A percentile compares a stretch with the other conserved stretches of the same genome.
These are phyloP conservation scores for Hyperopisus bebe DNA, from an alignment of 2,113 vertebrate species.

Conservation along the genomic window DNA sequence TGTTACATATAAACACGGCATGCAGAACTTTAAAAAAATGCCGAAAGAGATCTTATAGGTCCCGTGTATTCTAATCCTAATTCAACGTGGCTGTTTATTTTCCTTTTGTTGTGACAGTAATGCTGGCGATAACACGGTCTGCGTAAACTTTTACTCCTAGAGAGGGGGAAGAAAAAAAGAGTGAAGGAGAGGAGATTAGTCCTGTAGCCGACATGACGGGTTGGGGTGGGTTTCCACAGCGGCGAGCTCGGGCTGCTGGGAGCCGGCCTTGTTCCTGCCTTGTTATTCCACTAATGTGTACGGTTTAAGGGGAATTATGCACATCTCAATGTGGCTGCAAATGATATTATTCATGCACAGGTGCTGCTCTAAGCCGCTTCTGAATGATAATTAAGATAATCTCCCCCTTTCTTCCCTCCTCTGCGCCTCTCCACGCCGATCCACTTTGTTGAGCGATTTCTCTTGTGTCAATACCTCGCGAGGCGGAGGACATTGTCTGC, in stretches of 20 bases:
- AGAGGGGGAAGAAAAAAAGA: not conserved
- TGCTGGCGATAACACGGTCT: not conserved
- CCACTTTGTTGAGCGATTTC: conserved; percentile 64
- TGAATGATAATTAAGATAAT: conserved; percentile 79
- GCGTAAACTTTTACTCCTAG: not conserved
- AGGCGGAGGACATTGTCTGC: conserved; percentile 63
- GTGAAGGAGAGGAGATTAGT: conserved; percentile 9
- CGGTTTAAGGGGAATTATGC: conserved; percentile 70
- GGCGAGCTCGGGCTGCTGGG: conserved; percentile 39
- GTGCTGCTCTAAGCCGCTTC: conserved; percentile 69
- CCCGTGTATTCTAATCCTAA: not conserved
- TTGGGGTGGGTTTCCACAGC: not conserved
- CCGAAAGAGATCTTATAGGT: not conserved
- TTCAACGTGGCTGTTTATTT: not conserved
- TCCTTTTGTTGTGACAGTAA: not conserved
- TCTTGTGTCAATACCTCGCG: conserved; percentile 64
- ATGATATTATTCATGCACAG: conserved; percentile 76
- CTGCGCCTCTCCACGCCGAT: conserved; percentile 55
- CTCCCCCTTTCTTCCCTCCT: conserved; percentile 51
- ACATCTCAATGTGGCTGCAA: conserved; percentile 68
- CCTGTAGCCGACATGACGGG: not conserved
- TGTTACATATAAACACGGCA: not conserved
- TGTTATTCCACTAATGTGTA: conserved; percentile 63
- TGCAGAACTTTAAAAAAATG: not conserved
- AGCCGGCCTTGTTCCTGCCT: conserved; percentile 62